Percentiles rank a stretch among this genome's conserved stretches.
phyloP scores from a whole-genome alignment of 1,140 invertebrate genomes.

The Drosophila nannoptera region DNA sequence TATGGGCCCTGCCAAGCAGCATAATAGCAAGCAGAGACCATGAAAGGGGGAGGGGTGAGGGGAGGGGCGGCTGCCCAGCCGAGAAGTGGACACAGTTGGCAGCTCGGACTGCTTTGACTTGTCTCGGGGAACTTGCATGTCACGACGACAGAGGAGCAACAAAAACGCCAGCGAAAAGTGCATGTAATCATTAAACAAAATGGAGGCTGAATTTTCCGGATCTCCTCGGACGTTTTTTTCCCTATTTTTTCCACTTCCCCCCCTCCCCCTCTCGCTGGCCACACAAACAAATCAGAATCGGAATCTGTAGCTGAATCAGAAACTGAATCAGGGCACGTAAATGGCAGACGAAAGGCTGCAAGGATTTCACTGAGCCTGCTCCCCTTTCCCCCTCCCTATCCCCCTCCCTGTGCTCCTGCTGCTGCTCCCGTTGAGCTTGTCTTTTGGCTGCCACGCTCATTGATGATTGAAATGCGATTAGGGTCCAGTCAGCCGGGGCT shows the following conservation, averaged over 20 bases:
- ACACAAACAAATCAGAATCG: slow-evolving; percentile 17
- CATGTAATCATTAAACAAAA: slow-evolving; percentile 59
- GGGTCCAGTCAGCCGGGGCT: slow-evolving; percentile 58
- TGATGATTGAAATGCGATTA: slow-evolving; percentile 76
- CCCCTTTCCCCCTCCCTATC: too few species aligned
- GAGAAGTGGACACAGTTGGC: slow-evolving; percentile 45
- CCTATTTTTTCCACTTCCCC: neutral
- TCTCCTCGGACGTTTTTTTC: slow-evolving; percentile 6
- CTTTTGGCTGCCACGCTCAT: slow-evolving; percentile 62
- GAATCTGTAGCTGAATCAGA: neutral
- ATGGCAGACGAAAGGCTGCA: slow-evolving; percentile 28
- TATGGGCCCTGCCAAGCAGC: slow-evolving; percentile 69
- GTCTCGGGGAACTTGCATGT: slow-evolving; percentile 31
- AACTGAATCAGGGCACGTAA: slow-evolving; percentile 11
- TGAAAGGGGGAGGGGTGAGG: neutral
- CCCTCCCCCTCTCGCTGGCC: neutral
- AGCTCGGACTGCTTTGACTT: slow-evolving; percentile 30
- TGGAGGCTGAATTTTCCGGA: slow-evolving; percentile 32
- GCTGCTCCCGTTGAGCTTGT: slow-evolving; percentile 5
- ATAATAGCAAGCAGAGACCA: neutral
- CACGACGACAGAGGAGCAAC: neutral
- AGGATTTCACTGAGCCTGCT: slow-evolving; percentile 30
- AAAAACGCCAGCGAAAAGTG: slow-evolving; percentile 28
- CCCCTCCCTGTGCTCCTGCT: neutral
- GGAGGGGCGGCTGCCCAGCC: neutral